Percentiles rank a stretch among this genome's conserved stretches.
phyloP scores from a whole-genome alignment of 2,797 vertebrate genomes.

The Valencia hispanica region DNA sequence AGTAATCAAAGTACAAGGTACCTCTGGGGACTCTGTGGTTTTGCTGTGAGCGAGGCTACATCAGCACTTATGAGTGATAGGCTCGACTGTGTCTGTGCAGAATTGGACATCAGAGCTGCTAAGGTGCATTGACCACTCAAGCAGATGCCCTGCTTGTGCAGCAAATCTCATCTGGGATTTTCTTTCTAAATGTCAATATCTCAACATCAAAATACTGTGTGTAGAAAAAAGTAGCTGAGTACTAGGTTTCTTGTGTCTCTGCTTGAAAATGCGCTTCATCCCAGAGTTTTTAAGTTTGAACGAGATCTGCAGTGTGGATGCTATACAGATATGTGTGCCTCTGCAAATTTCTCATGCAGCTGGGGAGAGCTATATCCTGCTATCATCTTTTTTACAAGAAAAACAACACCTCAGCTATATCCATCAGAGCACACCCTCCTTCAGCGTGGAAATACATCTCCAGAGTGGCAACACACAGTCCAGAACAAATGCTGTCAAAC shows the following conservation, averaged over 20 bases:
- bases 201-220: constrained; percentile 35
- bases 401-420: constrained; percentile 65
- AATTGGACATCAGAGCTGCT: constrained; percentile 61
- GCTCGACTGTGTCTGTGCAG: constrained; percentile 55
- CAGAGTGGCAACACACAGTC: constrained; percentile 32
- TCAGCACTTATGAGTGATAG: constrained; percentile 75
- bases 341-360: constrained; percentile 65
- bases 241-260: constrained; percentile 19
- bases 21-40: constrained; percentile 59
- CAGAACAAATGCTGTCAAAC: constrained; percentile 56
- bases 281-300: constrained; percentile 23
- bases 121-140: constrained; percentile 39
- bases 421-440: constrained; percentile 18
- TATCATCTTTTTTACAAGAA: constrained; percentile 69
- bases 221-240: constrained; percentile 31
- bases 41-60: constrained; percentile 52
- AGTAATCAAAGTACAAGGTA: constrained; percentile 68
- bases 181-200: constrained; percentile 44
- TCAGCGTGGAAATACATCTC: constrained; percentile 41
- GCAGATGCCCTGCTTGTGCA: constrained; percentile 59
- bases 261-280: constrained; percentile 16
- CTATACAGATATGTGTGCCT: constrained; percentile 34
- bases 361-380: constrained; percentile 40
- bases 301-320: constrained; percentile 35
- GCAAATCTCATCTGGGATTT: constrained; percentile 41